phyloP scores from a whole-genome alignment of 2,797 vertebrate genomes.

The Rhynchotus rufescens region DNA sequence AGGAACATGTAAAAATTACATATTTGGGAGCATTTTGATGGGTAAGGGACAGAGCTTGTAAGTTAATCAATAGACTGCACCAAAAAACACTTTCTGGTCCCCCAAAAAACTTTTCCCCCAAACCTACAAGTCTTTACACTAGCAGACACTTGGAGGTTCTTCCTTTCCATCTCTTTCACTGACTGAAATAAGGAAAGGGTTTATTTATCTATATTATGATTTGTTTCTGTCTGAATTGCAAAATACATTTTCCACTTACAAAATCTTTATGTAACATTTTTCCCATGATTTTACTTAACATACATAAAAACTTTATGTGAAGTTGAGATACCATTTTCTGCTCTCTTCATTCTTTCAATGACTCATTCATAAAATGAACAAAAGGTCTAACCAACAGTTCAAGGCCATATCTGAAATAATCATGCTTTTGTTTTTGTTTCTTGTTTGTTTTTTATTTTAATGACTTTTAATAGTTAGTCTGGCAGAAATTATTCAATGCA shows the following conservation, averaged over 20 bases:
- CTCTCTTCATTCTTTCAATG: neutral
- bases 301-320: neutral
- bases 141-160: neutral
- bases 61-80: neutral
- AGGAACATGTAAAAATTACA: neutral
- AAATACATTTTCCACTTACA: neutral
- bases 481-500: slow-evolving; percentile 37
- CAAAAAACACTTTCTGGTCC: neutral
- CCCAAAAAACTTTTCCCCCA: neutral
- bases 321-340: neutral
- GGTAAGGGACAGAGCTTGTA: neutral
- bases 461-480: slow-evolving; percentile 42
- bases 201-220: slow-evolving; percentile 6
- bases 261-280: neutral
- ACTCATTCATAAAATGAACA: slow-evolving; percentile 20
- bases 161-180: neutral
- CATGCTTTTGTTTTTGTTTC: neutral
- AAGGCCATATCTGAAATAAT: slow-evolving; percentile 57
- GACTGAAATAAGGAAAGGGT: neutral
- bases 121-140: neutral
- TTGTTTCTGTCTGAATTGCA: neutral
- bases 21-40: too few species aligned
- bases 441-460: neutral
- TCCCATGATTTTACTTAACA: neutral
- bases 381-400: slow-evolving; percentile 30